Percentiles rank a stretch among this genome's conserved stretches.
These are phyloP conservation scores for Dromococcyx pavoninus DNA, from an alignment of 2,797 vertebrate genomes.

Conservation along the genomic window DNA sequence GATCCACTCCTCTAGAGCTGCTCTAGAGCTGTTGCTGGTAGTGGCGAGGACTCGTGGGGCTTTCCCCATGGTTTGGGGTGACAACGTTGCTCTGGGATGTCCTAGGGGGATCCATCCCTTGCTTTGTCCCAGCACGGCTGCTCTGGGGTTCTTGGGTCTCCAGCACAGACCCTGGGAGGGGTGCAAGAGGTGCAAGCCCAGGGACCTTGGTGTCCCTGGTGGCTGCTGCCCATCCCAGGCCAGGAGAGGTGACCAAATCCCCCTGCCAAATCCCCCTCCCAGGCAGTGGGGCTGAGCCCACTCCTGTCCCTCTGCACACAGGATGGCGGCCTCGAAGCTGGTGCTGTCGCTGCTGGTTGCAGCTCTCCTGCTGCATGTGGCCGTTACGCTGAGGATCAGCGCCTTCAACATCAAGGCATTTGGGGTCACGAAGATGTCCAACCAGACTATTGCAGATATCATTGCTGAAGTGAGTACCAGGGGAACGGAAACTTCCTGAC, in stretches of 20 bases:
- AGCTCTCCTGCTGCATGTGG: conserved; percentile 17
- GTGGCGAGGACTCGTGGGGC: no score
- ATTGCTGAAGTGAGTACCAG: conserved; percentile 65
- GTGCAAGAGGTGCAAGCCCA: no score
- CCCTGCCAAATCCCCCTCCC: neutral
- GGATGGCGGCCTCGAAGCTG: neutral
- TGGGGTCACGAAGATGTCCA: conserved; percentile 76
- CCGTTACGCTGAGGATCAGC: conserved; percentile 35
- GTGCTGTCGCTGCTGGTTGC: neutral
- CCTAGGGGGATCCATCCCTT: no score
- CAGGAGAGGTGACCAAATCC: no score
- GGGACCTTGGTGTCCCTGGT: no score
- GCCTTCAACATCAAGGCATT: conserved; percentile 77
- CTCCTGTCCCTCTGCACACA: neutral
- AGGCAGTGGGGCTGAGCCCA: neutral
- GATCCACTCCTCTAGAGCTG: fast-evolving
- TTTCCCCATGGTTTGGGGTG: no score
- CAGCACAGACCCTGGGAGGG: no score
- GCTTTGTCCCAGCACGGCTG: no score
- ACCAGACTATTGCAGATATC: conserved; percentile 56
- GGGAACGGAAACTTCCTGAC: neutral
- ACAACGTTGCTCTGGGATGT: no score
- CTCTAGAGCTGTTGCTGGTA: no score
- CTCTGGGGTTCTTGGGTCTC: no score
- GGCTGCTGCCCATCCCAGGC: no score